These are phyloP conservation scores for Busseola fusca DNA, from an alignment of 2,888 invertebrate species.

Conservation along the genomic window DNA sequence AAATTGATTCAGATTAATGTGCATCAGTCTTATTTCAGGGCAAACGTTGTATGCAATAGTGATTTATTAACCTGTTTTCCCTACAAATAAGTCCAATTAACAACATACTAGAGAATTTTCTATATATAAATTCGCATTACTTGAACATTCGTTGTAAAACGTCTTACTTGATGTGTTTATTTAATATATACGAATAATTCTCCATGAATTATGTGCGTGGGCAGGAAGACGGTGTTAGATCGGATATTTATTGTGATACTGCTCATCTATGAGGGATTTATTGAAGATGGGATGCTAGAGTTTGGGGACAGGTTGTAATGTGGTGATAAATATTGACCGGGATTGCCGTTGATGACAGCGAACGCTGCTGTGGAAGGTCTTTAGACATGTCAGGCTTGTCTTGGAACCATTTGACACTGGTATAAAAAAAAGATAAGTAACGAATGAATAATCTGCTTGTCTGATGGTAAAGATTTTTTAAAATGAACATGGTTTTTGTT, in stretches of 20 bases:
- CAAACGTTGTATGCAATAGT: conserved; percentile 18
- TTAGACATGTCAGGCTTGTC: conserved; percentile 42
- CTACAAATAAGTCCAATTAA: conserved; percentile 71
- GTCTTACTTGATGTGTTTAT: conserved; percentile 86
- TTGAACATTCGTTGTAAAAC: conserved; percentile 80
- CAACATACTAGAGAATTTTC: conserved; percentile 69
- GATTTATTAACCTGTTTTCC: conserved; percentile 45
- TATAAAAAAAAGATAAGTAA: conserved; percentile 49
- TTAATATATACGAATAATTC: conserved; percentile 87
- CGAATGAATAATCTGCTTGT: conserved; percentile 42
- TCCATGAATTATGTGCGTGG: conserved; percentile 85
- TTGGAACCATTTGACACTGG: conserved; percentile 36
- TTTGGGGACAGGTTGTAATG: conserved; percentile 57
- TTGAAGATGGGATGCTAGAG: conserved; percentile 66
- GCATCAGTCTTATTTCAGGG: conserved; percentile 30
- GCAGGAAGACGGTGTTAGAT: conserved; percentile 86
- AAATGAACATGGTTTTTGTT: conserved; percentile 43
- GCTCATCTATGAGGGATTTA: conserved; percentile 84
- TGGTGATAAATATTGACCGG: conserved; percentile 58
- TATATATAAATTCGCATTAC: conserved; percentile 81
- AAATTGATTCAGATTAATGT: conserved; percentile 30
- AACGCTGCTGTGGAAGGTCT: conserved; percentile 54
- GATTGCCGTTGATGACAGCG: conserved; percentile 55
- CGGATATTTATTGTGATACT: conserved; percentile 85
- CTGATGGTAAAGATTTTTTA: conserved; percentile 39